A percentile compares a stretch with the other conserved stretches of the same genome.
phyloP scores from a whole-genome alignment of 2,113 vertebrate genomes.

The Sander vitreus region DNA sequence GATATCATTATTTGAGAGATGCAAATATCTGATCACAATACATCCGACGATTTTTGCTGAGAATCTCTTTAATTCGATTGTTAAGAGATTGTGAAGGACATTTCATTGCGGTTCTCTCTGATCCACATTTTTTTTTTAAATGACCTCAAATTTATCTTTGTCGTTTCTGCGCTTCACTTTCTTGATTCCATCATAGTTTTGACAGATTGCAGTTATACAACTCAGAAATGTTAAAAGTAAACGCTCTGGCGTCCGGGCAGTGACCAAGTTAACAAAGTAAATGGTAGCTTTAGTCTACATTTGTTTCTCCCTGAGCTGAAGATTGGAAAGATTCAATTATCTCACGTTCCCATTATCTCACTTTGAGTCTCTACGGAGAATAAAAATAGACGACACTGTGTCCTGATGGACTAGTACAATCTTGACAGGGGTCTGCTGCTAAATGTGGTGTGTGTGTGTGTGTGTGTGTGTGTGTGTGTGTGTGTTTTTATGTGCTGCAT shows the following conservation, averaged over 20 bases:
- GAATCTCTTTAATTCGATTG: not conserved
- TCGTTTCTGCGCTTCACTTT: not conserved
- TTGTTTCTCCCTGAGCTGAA: constrained; percentile 64
- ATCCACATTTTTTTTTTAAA: not conserved
- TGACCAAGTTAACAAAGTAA: constrained; percentile 58
- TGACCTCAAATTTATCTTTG: not conserved
- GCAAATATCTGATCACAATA: not conserved
- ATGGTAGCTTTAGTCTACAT: constrained; percentile 53
- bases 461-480: no score
- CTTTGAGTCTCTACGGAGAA: constrained; percentile 70
- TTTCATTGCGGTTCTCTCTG: not conserved
- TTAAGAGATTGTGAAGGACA: not conserved
- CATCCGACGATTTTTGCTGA: not conserved
- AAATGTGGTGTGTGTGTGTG: constrained; percentile 37
- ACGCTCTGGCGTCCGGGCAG: not conserved
- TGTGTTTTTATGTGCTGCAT: not conserved
- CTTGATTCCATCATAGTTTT: not conserved
- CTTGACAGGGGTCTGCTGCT: constrained; percentile 52
- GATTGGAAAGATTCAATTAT: constrained; percentile 73
- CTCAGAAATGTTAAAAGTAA: constrained; percentile 18
- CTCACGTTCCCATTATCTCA: constrained; percentile 75
- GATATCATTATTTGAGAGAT: not conserved
- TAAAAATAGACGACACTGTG: constrained; percentile 69
- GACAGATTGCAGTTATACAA: not conserved
- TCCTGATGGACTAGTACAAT: constrained; percentile 58